Percentiles rank a stretch among this genome's conserved stretches.
These are phyloP conservation scores for Montipora capitata DNA, from an alignment of 92 coral and sea anemone species.

Conservation along the genomic window DNA sequence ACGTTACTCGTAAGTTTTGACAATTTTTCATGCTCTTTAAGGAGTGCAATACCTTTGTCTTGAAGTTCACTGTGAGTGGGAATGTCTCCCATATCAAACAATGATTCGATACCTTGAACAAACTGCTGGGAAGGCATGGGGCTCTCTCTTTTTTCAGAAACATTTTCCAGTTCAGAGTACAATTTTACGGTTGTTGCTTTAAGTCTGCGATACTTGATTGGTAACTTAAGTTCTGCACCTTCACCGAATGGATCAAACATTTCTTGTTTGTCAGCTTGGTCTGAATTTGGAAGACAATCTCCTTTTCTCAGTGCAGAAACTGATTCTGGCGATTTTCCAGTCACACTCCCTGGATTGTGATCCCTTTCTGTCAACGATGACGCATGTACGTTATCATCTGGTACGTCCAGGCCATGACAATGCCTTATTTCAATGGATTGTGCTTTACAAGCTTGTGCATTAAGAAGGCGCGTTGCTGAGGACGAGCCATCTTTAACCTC, in stretches of 20 bases:
- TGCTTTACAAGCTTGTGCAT: no score
- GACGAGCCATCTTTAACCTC: no score
- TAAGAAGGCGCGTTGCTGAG: no score
- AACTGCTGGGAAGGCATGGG: constrained; percentile 42
- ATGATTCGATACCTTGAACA: constrained; percentile 56
- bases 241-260: constrained; percentile 64
- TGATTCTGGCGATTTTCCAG: constrained; percentile 7
- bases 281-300: not conserved
- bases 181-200: constrained; percentile 74
- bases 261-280: constrained; percentile 6
- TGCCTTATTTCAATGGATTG: not conserved
- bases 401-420: not conserved
- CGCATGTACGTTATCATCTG: not conserved
- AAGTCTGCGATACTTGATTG: constrained; percentile 81
- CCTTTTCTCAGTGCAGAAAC: not conserved
- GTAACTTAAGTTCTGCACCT: constrained; percentile 69
- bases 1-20: constrained; percentile 22
- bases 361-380: not conserved
- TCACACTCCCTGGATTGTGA: not conserved
- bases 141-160: constrained; percentile 21
- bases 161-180: constrained; percentile 57
- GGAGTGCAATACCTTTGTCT: constrained; percentile 42
- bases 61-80: constrained; percentile 45
- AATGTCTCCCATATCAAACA: constrained; percentile 51
- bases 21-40: constrained; percentile 65